Base-by-base conservation (phyloP, 1,140 invertebrate species). In the Drosophila tsacasi region DNA sequence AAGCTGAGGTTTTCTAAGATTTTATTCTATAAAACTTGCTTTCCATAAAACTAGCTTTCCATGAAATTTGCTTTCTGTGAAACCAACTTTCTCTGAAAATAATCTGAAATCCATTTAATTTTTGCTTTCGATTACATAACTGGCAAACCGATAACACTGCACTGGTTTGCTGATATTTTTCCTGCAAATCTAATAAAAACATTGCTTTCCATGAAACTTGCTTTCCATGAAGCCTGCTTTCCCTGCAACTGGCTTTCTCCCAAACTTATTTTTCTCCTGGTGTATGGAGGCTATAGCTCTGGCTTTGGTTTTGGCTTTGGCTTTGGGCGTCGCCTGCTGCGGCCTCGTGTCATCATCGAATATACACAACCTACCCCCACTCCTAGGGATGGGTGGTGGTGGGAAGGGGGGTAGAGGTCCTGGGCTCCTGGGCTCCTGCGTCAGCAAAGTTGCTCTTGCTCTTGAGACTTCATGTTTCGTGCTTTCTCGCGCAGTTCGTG, bases 301-400 rank as follows among this genome's bases (percentile, higher is more conserved):
- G 50, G 39, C 23, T 39, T 30, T 64, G 49, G 49, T 23, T 44
- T 37, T 54, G 58, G 42, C 61, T 54, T 19, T 68, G 67, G 54
- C 54, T 73, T 73, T 73, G 69, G 71, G 71, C 71, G 69, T 73
- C 69, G 69, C 69, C 69, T 73, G 67, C 69, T 72, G 69, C 68
- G 67, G 69, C 69, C 49, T 73, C 69, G 71, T 61, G 71, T 73
- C 68, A 73, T 73, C 71, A 73, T 73, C 67, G 71, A 61, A 73
- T 61, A 47, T 57, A 57, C 54, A 57, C 54, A 39, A 39, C 23
- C 47, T 10, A 12, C 32, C 42, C 32, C 30, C 13, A 4, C 2
- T 5, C 3, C 27, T 15, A 13, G 21, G n/a, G 6, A 50, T 15
- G 55, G 52, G 9, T 2, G 12, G 17, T 8, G 6, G 5, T 5